Percentiles rank a stretch among this genome's conserved stretches.
phyloP scores from a whole-genome alignment of 2,888 invertebrate genomes.

The Loripinus fragilis region DNA sequence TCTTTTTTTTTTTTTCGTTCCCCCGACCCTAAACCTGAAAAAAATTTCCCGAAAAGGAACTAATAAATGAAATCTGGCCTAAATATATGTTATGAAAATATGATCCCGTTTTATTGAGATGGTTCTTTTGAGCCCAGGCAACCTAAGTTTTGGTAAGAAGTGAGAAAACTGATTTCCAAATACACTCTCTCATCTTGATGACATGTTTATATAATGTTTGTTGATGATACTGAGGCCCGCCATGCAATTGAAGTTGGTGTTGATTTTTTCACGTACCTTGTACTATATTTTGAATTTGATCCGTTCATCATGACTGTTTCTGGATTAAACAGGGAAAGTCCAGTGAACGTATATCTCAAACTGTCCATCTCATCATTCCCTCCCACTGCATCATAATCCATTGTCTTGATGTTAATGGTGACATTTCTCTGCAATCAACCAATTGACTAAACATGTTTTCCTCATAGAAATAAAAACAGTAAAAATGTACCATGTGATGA shows the following conservation, averaged over 20 bases:
- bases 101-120: too few relatives aligned
- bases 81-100: too few relatives aligned
- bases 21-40: too few relatives aligned
- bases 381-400: neutral
- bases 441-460: too few relatives aligned
- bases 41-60: too few relatives aligned
- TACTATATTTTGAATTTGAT: neutral
- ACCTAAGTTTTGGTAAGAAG: too few relatives aligned
- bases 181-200: neutral
- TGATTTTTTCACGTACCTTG: neutral
- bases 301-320: neutral
- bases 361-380: neutral
- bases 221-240: neutral
- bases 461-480: too few relatives aligned
- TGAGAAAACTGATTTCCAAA: neutral
- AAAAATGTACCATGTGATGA: too few relatives aligned
- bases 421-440: neutral
- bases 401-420: neutral
- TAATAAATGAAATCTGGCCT: too few relatives aligned
- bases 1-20: too few relatives aligned
- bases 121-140: too few relatives aligned
- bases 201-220: neutral
- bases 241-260: too few relatives aligned
- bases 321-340: neutral
- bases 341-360: neutral